Base-by-base conservation (phyloP, 2,888 invertebrate species). In the Mythimna ferrago region DNA sequence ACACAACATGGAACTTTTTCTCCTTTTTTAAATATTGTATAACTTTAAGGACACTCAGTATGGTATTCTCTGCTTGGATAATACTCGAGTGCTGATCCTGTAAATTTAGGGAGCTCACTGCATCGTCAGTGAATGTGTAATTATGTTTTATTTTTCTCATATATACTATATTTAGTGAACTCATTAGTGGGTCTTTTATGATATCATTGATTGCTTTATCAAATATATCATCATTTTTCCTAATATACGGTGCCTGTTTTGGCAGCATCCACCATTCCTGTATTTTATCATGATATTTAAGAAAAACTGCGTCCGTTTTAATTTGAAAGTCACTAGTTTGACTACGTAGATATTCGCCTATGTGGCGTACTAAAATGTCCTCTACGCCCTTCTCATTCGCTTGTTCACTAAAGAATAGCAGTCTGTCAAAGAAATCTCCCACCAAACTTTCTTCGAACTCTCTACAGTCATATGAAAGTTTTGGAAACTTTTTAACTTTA, bases 241-340 rank as follows among this genome's bases (percentile, higher is more conserved):
- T 57, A n/a, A 38, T 35, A 53, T 51, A 58, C 6, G 32, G 38
- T 10, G 38, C 38, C 14, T 26, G 11, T 44, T 44, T 54, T 14
- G 53, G 19, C 3, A 16, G 2, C 60, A 48, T n/a, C 66, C 66
- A 67, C 66, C 66, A 67, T 60, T 58, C 16, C 32, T 67, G 66
- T 48, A 67, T 48, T 32, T 67, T n/a, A 48, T 67, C n/a, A n/a
- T 67, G 60, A 48, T 67, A 67, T 58, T 60, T 67, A 9, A 67
- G 44, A 48, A 67, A 67, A 0, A 48, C 9, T 16, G 60, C 44
- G 6, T 67, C 44, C 3, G 60, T 35, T 60, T 58, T 67, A n/a
- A 44, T 44, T 67, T 48, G 58, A 4, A 67, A 58, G 16, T 48
- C 32, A n/a, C 32, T 35, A 32, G 32, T 11, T 3, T 44, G 11